Base-by-base conservation (phyloP, 64 coral and sea anemone species). In the Orbicella faveolata region DNA sequence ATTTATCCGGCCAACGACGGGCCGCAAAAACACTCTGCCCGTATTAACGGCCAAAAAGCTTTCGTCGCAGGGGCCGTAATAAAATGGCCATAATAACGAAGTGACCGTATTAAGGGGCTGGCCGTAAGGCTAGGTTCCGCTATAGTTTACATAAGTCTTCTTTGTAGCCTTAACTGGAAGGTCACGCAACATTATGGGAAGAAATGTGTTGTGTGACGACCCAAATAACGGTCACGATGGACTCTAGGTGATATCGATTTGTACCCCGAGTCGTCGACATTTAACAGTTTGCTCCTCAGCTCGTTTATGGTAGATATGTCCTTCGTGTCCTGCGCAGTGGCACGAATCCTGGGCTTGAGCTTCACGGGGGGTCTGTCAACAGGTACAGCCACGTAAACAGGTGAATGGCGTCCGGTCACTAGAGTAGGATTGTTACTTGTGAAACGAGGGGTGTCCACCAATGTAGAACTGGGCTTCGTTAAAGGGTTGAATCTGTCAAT, bases 301-400 rank as follows among this genome's bases (percentile, higher is more conserved):
- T 88, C 61, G 52, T 88, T 88, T 19, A 63, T 75, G 48, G 86
- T 76, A 48, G 70, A 55, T 61, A 48, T 36, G 41, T 77, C 69
- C 9, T 18, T 63, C 34, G 73, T 61, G 48, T 75, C 74, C 11
- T 63, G 70, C 72, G 25, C 55, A 64, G 73, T 34, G 10, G 41
- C 53, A 52, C 44, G 52, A 3, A 6, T 18, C 48, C 54, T 88
- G 26, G 68, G 15, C 70, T 70, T 90, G 13, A 90, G 11, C 2
- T 83, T 82, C 20, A 74, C 53, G 9, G 89, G 66, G 3, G 79
- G 79, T 41, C 68, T 51, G 41, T 89, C 77, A 39, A 81, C 76
- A 57, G 88, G 88, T 33, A 89, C 77, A 2, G 88, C 88, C 19
- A 89, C 77, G 23, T 81, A 81, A 12, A 89, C 88, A 3, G 88